Evolutionary conservation across 2,113 vertebrate genomes (phyloP).

Genomic region (Tetrax tetrax): DNA sequence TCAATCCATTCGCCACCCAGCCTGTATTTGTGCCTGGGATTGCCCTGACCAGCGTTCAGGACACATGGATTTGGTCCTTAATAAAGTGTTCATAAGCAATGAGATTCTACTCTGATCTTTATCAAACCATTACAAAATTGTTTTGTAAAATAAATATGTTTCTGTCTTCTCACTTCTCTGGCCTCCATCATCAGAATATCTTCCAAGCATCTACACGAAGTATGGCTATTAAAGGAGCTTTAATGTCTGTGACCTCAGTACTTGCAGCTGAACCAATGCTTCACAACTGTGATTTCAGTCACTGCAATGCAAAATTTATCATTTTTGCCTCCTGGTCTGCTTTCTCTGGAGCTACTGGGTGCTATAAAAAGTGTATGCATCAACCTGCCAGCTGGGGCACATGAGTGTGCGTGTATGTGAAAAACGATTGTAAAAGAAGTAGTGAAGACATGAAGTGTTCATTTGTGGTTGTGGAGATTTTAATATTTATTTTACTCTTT

Average conservation of each 20-base stretch:
- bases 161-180: background rate
- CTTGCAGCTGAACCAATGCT: background rate
- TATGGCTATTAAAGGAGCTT: background rate
- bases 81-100: background rate
- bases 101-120: background rate
- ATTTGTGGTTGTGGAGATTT: background rate
- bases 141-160: background rate
- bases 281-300: background rate
- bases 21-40: too few species aligned
- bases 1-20: too few species aligned
- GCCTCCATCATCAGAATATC: background rate
- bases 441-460: background rate
- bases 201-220: background rate
- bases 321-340: background rate
- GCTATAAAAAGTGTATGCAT: background rate
- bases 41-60: too few species aligned
- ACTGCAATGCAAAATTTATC: background rate
- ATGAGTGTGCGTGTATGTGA: background rate
- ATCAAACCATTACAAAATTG: background rate
- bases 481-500: background rate
- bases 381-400: background rate
- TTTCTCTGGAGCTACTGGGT: background rate
- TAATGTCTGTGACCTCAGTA: background rate
- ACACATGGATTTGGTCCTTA: background rate
- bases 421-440: background rate